Conservation (phyloP, 1,140 invertebrate species). For the Neelides sp. region DNA sequence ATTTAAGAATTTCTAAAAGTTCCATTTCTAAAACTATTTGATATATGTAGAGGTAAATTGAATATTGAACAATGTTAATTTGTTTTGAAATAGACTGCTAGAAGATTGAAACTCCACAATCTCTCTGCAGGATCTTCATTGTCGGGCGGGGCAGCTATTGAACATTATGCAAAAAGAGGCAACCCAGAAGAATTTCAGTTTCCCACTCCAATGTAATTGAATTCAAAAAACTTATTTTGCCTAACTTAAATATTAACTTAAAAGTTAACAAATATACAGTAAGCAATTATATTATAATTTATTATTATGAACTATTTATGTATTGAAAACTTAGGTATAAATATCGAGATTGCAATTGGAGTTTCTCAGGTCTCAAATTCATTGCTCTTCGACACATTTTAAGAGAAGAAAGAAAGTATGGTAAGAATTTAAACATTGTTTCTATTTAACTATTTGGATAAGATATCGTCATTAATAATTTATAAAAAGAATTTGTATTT, state of each 20-base stretch:
- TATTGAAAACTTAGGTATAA: too few species aligned
- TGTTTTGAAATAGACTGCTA: conserved; percentile 49
- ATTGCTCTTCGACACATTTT: conserved; percentile 41
- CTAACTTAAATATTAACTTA: too few species aligned
- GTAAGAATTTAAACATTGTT: conserved; percentile 35
- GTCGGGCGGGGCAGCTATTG: conserved; percentile 73
- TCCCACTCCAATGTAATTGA: conserved; percentile 43
- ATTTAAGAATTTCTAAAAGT: not conserved
- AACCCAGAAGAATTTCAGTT: conserved; percentile 56
- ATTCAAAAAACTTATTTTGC: too few species aligned
- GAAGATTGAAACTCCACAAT: conserved; percentile 70
- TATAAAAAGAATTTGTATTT: not conserved
- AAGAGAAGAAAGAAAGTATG: conserved; percentile 46
- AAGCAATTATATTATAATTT: too few species aligned
- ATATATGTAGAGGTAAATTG: not conserved
- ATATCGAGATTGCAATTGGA: conserved; percentile 67
- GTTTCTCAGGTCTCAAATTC: conserved; percentile 62
- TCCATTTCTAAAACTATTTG: not conserved
- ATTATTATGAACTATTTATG: too few species aligned
- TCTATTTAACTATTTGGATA: not conserved
- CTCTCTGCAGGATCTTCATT: conserved; percentile 55
- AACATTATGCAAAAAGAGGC: conserved; percentile 59
- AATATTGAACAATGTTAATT: not conserved
- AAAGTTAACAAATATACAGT: too few species aligned
- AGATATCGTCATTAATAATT: not conserved